Conservation (phyloP, 2,113 vertebrate genomes). For the Merops nubicus region DNA sequence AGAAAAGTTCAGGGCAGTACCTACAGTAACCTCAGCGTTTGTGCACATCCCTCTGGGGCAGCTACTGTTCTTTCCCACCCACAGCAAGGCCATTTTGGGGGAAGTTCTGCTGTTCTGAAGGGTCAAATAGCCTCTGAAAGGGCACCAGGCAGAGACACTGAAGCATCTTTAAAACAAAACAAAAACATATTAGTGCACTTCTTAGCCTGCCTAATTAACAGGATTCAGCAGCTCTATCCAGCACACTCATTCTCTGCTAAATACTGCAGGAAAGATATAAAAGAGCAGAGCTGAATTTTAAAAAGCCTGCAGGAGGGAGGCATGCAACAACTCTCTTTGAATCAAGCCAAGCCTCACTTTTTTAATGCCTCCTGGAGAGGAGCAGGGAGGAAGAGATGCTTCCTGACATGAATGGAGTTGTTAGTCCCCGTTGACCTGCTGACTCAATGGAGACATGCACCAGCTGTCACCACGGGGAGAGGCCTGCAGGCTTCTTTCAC, state of each 20-base stretch:
- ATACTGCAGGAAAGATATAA: neutral
- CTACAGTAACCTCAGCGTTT: neutral
- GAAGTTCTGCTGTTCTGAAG: neutral
- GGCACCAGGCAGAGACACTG: neutral
- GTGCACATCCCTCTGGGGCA: neutral
- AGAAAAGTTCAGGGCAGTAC: neutral
- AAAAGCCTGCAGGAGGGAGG: constrained; percentile 27
- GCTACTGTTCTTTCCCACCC: neutral
- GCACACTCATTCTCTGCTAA: neutral
- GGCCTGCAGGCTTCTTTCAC: neutral
- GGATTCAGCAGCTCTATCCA: neutral
- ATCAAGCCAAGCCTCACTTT: neutral
- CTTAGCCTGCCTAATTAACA: neutral
- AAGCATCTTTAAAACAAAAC: neutral
- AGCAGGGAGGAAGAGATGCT: neutral
- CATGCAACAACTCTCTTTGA: neutral
- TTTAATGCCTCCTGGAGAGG: neutral
- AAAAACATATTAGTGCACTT: neutral
- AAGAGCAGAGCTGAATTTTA: constrained; percentile 14
- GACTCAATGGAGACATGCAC: neutral
- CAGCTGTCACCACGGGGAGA: neutral
- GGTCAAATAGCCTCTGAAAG: neutral
- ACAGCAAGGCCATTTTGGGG: neutral
- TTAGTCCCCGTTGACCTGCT: neutral
- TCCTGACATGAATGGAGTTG: neutral